Percentiles rank a stretch among this genome's conserved stretches.
phyloP scores from a whole-genome alignment of 2,888 invertebrate species.

The Horisme vitalbata region DNA sequence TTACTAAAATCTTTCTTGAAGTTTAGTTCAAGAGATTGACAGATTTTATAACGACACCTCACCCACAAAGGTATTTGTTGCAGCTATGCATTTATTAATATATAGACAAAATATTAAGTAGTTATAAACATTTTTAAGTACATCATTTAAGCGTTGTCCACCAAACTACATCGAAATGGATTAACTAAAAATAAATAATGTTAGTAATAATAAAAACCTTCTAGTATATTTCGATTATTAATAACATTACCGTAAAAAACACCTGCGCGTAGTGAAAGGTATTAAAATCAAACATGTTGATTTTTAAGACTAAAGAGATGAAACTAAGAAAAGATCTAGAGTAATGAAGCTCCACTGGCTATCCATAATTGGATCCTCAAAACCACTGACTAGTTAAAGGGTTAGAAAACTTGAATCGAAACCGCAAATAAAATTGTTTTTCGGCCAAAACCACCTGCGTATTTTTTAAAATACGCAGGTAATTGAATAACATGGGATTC shows the following conservation, averaged over 20 bases:
- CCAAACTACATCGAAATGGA: conserved; percentile 48
- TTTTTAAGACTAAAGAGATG: conserved; percentile 49
- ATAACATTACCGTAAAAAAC: conserved; percentile 55
- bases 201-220: conserved; percentile 53
- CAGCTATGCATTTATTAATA: conserved; percentile 10
- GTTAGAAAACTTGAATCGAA: conserved; percentile 27
- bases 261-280: conserved; percentile 44
- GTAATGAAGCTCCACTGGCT: conserved; percentile 58
- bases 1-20: background rate
- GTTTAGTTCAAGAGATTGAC: too few species aligned
- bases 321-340: conserved; percentile 57
- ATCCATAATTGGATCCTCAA: conserved; percentile 56
- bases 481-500: too few species aligned
- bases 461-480: too few species aligned
- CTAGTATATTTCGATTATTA: conserved; percentile 42
- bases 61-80: conserved; percentile 8
- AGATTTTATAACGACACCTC: too few species aligned
- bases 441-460: too few species aligned
- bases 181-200: conserved; percentile 53
- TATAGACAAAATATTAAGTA: conserved; percentile 25
- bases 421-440: conserved; percentile 22
- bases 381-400: conserved; percentile 70
- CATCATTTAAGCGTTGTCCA: conserved; percentile 44
- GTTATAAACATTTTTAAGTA: conserved; percentile 34
- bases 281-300: conserved; percentile 49